A percentile compares a stretch with the other conserved stretches of the same genome.
Conservation (phyloP, 2,888 invertebrate species). For the Vannuccia rotundouncinata region DNA sequence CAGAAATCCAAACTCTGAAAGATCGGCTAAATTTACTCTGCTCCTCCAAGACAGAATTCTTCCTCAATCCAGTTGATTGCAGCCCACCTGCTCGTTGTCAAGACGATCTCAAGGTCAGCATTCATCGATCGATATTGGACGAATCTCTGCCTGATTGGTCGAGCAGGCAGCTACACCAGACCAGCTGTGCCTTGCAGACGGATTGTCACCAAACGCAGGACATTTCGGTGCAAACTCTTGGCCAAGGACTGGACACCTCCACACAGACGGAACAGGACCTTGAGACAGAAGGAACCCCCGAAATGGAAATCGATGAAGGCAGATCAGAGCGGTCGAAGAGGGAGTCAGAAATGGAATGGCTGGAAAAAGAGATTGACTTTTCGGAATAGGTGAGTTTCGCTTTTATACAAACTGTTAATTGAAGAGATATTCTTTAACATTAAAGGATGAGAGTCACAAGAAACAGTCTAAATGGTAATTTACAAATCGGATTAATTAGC, state of each 20-base stretch:
- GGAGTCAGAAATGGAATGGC: too few relatives aligned
- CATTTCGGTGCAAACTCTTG: background rate
- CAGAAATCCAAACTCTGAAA: background rate
- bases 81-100: background rate
- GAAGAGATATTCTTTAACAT: too few relatives aligned
- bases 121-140: background rate
- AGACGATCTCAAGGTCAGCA: background rate
- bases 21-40: background rate
- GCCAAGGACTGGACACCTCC: background rate
- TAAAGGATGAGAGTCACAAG: too few relatives aligned
- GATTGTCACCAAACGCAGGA: background rate
- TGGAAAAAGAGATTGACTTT: too few relatives aligned
- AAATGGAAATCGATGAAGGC: too few relatives aligned
- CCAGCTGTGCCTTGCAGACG: background rate
- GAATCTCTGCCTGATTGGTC: background rate
- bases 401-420: too few relatives aligned
- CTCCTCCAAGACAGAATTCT: background rate
- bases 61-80: background rate
- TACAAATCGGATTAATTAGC: too few relatives aligned
- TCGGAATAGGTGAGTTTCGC: too few relatives aligned
- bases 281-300: background rate
- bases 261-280: background rate
- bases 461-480: too few relatives aligned
- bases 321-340: too few relatives aligned
- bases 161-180: background rate